Evolutionary conservation across 2,113 vertebrate genomes (phyloP).

Genomic region (Oreochromis aureus): DNA sequence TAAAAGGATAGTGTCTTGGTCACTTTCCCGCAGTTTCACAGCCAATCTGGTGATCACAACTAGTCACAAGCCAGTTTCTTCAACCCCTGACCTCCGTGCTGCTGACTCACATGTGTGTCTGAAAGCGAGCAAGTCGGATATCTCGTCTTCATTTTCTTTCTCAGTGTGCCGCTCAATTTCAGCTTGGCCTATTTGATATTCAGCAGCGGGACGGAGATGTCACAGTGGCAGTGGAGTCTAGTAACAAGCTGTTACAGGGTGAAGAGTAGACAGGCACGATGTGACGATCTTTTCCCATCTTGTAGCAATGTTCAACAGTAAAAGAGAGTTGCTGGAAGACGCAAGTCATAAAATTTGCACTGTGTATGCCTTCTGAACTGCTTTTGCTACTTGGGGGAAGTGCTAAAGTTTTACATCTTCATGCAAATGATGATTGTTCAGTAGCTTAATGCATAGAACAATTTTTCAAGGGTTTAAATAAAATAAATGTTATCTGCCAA

Average conservation of each 20-base stretch:
- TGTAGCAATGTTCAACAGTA: not conserved
- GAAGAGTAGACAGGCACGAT: slow-evolving; percentile 19
- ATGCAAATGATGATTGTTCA: not conserved
- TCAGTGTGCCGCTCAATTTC: slow-evolving; percentile 13
- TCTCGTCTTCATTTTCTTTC: slow-evolving; percentile 24
- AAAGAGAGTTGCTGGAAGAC: not conserved
- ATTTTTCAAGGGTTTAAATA: not conserved
- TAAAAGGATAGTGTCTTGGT: not conserved
- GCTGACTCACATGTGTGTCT: not conserved
- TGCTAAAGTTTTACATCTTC: not conserved
- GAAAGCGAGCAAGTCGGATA: not conserved
- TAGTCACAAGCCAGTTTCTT: not conserved
- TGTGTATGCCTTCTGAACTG: not conserved
- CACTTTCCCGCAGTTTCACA: not conserved
- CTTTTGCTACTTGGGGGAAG: not conserved
- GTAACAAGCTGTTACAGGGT: slow-evolving; percentile 37
- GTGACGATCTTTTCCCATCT: not conserved
- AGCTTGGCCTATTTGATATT: slow-evolving; percentile 39
- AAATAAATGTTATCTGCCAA: not conserved
- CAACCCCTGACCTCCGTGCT: slow-evolving; percentile 1
- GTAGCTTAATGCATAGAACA: not conserved
- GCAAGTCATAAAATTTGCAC: not conserved
- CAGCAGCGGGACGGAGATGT: slow-evolving; percentile 39
- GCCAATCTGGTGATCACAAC: not conserved
- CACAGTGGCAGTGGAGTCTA: slow-evolving; percentile 32